Evolutionary conservation across 37 sponge, comb jelly and placozoan genomes (phyloP), one percentile per base, ranked within the genome.

Genomic region (Aphrocallistes beatrix): DNA sequence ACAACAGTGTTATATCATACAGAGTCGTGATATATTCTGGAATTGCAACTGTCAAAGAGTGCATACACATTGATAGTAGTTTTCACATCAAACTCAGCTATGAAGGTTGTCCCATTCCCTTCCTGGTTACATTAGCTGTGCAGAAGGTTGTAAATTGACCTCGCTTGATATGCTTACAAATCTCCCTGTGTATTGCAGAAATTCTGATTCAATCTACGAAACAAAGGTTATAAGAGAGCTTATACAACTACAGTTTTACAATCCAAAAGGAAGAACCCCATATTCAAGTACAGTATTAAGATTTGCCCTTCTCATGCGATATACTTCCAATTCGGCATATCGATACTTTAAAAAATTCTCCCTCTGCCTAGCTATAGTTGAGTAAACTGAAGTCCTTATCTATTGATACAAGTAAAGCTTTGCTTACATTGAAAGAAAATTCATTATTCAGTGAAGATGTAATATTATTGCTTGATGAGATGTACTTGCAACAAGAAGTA

Each of bases 121-220:
- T 60, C 75, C 75, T 25, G n/a, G 21, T 30, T 60, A 60, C n/a
- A 60, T 60, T 28, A 30, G n/a, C n/a, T 30, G 75, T 25, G 75
- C 75, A 25, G 75, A 60, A 60, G 75, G 25, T 32, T 60, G 28
- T 25, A 60, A 30, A 30, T 30, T 60, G 17, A 28, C 75, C 10
- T 60, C 75, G n/a, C 75, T 60, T 3, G 75, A 60, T 60, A 60
- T 60, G 75, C 75, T 60, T 60, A 60, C 75, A 30, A 60, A 60
- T 28, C 75, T 60, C n/a, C 75, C 34, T 30, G 75, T 60, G 75
- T 60, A 21, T 32, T 60, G 75, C n/a, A 60, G n/a, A 30, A 60
- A 60, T 60, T 3, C 75, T 60, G 75, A 60, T 25, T 8, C 28
- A 28, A 60, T 30, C n/a, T 60, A 30, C n/a, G 75, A 60, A 60